Base-by-base conservation (phyloP, 2,888 invertebrate species). In the Morpho deidamia region DNA sequence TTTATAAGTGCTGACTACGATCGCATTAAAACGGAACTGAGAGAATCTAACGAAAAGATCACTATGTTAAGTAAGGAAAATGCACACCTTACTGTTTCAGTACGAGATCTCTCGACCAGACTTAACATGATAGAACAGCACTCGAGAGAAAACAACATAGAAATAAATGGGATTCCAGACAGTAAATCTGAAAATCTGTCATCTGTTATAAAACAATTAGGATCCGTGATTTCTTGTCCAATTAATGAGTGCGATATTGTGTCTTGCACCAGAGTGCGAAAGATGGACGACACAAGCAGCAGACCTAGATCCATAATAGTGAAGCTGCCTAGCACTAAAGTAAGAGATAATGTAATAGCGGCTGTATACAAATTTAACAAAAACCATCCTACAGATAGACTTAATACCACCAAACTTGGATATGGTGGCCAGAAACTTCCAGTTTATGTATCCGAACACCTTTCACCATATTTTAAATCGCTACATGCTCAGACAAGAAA, bases 351-450 rank as follows among this genome's bases (percentile, higher is more conserved):
- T 7, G 34, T 61, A 32, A n/a, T 63, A 8, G 57, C 59, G 2
- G 55, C 60, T 8, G 59, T 63, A n/a, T 11, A 55, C 0, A 57
- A 50, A 5, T 62, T 58, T 33, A 61, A 58, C 14, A 60, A 56
- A 49, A 50, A 41, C 1, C 57, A 60, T 32, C 5, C 44, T 0
- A 42, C 51, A 0, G 53, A 57, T 7, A 61, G 60, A 42, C 44
- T 61, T 0, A 44, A 39, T n/a, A 43, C 56, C 0, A 41, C 34
- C 11, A 51, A 55, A 8, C 37, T 51, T 9, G 55, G 48, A 7
- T 48, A 44, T 12, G 44, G 32, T 14, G 33, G 23, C 11, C 23
- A 10, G 23, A 44, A 32, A 33, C 8, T n/a, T 10, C 51, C 51
- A n/a, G 41, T 51, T 9, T 59, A 49, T 47, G 48, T 59, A 5